A percentile compares a stretch with the other conserved stretches of the same genome.
Evolutionary conservation across 2,113 vertebrate species (phyloP).

Genomic region (Brachypodius melanocephalos): DNA sequence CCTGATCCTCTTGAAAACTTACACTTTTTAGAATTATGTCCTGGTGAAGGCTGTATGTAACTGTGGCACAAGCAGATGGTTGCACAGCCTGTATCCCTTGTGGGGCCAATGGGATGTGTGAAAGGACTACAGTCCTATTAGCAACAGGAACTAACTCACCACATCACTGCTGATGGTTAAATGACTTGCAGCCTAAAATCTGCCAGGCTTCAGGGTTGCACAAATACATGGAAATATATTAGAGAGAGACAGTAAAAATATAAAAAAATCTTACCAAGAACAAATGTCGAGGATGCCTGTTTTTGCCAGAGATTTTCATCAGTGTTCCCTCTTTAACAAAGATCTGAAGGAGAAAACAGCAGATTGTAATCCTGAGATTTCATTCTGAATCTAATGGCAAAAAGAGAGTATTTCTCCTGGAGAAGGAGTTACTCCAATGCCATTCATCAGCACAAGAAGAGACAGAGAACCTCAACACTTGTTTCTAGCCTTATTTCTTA

Average conservation of each 20-base stretch:
- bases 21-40: not conserved
- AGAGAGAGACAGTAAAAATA: not conserved
- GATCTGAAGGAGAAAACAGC: constrained; percentile 74
- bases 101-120: not conserved
- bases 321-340: constrained; percentile 96
- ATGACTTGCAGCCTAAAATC: not conserved
- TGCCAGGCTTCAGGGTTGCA: not conserved
- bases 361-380: not conserved
- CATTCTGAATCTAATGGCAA: not conserved
- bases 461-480: not conserved
- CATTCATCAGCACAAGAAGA: not conserved
- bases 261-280: constrained; percentile 85
- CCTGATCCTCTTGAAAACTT: not conserved
- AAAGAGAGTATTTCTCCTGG: not conserved
- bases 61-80: not conserved
- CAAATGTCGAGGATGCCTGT: constrained; percentile 87
- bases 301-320: constrained; percentile 91
- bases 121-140: not conserved
- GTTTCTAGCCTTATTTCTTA: not conserved
- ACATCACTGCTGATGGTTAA: not conserved
- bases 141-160: not conserved
- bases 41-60: not conserved
- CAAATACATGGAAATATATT: not conserved
- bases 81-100: accelerated
- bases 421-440: not conserved